Base-by-base conservation (phyloP, 2,888 invertebrate genomes). In the Chaetogeoica ovagalla region DNA sequence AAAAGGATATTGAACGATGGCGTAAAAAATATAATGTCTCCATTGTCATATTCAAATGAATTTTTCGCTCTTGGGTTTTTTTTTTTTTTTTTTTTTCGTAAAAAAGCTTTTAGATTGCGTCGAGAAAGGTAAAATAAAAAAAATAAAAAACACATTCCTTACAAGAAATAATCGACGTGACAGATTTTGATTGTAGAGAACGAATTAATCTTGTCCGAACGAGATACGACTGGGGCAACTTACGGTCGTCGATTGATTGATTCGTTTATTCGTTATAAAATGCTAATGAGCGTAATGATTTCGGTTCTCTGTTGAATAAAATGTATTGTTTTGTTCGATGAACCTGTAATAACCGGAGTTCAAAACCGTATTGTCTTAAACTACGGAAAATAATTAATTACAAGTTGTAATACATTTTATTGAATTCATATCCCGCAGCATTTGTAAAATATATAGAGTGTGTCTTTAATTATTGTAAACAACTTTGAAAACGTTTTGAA, bases 1-100 rank as follows among this genome's bases (percentile, higher is more conserved):
- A 30, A 76, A 76, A 70, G 62, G 70, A 57, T 79, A 70, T 77
- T 79, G 79, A 79, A 55, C 71, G 79, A 79, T 70, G 63, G 63
- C 71, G 52, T 15, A 59, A 43, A 71, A 37, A 65, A 62, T 69
- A 71, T 63, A 79, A 79, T 79, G 63, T 65, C 65, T 63, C 57
- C 17, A 63, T 79, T 79, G 63, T 79, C 71, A 57, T 79, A 71
- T 63, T 71, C 57, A 79, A 71, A 79, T 79, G 55, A 55, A 71
- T 79, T 62, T 79, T 79, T 79, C 39, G 43, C 43, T 23, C 6
- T 15, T 1, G 63, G 19, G n/a, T n/a, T n/a, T n/a, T n/a, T n/a
- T n/a, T n/a, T 68, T 59, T 59, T 59, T 63, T 57, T 68, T 59
- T 59, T 59, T 63, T 57, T 71, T 37, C 30, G 30, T 1, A 1